These are phyloP conservation scores for Catharus minimus DNA, from an alignment of 2,113 vertebrate genomes.

Conservation along the genomic window DNA sequence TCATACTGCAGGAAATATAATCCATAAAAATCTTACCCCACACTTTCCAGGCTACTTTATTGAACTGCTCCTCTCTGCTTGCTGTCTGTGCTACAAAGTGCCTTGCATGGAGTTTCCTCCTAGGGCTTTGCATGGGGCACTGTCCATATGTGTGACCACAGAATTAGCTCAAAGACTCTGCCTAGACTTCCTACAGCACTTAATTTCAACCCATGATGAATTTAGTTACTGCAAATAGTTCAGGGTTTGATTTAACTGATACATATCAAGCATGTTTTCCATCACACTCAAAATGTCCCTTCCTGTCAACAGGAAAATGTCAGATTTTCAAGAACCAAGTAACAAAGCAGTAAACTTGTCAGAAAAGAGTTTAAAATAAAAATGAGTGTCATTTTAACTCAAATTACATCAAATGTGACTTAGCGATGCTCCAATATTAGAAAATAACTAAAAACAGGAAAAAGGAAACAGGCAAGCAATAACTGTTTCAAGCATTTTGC, in stretches of 20 bases:
- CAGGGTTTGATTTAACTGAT: background rate
- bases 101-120: background rate
- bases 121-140: background rate
- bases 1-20: background rate
- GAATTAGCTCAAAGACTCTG: background rate
- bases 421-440: background rate
- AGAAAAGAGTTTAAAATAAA: conserved; percentile 7
- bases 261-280: background rate
- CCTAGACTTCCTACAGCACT: background rate
- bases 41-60: background rate
- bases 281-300: background rate
- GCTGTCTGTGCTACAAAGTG: background rate
- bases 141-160: background rate
- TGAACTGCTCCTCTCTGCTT: background rate
- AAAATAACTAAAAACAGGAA: conserved; percentile 48
- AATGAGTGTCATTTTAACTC: background rate
- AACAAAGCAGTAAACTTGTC: background rate
- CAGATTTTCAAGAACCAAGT: background rate
- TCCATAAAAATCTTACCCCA: background rate
- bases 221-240: background rate
- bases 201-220: background rate
- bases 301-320: background rate
- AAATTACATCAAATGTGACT: background rate
- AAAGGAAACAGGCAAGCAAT: conserved; percentile 30
- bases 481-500: conserved; percentile 1